Evolutionary conservation across 2,888 invertebrate genomes (phyloP), one percentile per base, ranked within the genome.

Genomic region (Ephialtes manifestator): DNA sequence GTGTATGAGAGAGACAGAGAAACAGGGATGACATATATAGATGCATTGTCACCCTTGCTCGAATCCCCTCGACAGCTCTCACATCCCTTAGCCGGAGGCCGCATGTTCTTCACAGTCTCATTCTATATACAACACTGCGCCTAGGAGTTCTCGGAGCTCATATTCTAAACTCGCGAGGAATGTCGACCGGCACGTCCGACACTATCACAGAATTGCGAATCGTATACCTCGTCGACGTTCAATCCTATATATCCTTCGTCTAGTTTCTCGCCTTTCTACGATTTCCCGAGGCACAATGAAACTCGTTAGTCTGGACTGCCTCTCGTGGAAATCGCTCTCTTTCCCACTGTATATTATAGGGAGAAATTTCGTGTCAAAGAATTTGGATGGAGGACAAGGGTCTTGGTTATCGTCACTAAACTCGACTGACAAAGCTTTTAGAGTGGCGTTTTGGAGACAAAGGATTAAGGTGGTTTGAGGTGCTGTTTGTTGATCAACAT

Each of bases 21-120:
- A 58, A 60, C 70, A 78, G 76, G 60, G 74, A 83, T 51, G 55
- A 20, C 20, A 75, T 65, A 20, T 72, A 48, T 75, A 74, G 77
- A 82, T 87, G 85, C 85, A 85, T 86, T 80, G 85, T 84, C 84
- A 80, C 85, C 87, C 85, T 83, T 71, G 65, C 72, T 80, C 67
- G 70, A 55, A 70, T 72, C 74, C 67, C 81, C 83, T 68, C 67
- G 60, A 53, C 51, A 53, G 71, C 80, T 46, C 46, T 72, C 71
- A 48, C 67, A 67, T 82, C 76, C 58, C 81, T 71, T 28, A 35
- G 67, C 20, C 60, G 60, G 13, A 51, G 60, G 63, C 74, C 51
- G 55, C 60, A 43, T 76, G 77, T 11, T 28, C 74, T 63, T 24
- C 53, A 18, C 51, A 15, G 58, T 28, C 15, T 51, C 63, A 35